A percentile compares a stretch with the other conserved stretches of the same genome.
Conservation (phyloP, 2,797 vertebrate genomes). For the Sebastes flavidus region DNA sequence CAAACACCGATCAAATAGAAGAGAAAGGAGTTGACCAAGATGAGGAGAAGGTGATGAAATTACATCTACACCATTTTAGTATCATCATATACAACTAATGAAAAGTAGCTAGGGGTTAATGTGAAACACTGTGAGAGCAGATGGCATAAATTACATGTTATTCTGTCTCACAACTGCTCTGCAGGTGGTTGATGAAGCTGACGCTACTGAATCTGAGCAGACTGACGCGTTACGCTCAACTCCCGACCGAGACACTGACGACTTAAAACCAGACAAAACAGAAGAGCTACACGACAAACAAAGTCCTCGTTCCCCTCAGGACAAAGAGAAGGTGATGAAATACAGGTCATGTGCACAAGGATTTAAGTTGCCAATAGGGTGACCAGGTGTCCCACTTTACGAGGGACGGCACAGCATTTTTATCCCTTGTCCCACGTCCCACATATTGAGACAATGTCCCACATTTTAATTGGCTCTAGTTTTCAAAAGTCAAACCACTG, state of each 20-base stretch:
- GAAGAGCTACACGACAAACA: constrained; percentile 6
- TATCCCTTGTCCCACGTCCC: too few relatives aligned
- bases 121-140: not conserved
- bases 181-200: constrained; percentile 32
- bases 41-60: constrained; percentile 44
- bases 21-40: constrained; percentile 20
- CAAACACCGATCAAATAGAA: not conserved
- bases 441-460: too few relatives aligned
- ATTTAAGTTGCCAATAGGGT: not conserved
- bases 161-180: constrained; percentile 15
- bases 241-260: not conserved
- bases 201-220: constrained; percentile 12
- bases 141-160: not conserved
- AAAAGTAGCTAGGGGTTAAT: not conserved
- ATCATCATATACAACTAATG: not conserved
- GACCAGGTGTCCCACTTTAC: too few relatives aligned
- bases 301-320: not conserved
- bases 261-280: constrained; percentile 18
- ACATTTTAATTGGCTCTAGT: too few relatives aligned
- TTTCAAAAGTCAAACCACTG: too few relatives aligned
- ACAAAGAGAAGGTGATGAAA: constrained; percentile 46
- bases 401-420: too few relatives aligned
- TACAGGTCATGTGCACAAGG: not conserved
- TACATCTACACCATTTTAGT: not conserved
- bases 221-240: not conserved